Base-by-base conservation (phyloP, 2,888 invertebrate genomes). In the Epinotia bilunana region DNA sequence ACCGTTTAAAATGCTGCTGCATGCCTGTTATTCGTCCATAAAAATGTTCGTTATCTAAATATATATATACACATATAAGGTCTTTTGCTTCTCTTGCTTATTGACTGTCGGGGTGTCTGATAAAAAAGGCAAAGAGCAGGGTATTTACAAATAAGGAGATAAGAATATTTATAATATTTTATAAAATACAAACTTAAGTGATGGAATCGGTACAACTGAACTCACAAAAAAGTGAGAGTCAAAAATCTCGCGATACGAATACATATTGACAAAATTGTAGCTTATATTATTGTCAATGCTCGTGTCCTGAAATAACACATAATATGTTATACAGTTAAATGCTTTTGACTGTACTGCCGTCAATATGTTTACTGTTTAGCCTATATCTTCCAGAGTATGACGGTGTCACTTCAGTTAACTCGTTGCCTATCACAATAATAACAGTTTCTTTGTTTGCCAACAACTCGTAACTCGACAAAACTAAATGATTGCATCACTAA, bases 361-460 rank as follows among this genome's bases (percentile, higher is more conserved):
- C 65, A 20, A 39, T 67, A 65, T 61, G 23, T 65, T 61, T 67
- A 16, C 61, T 61, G 23, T 65, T 61, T 67, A 16, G 20, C 61
- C n/a, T 23, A 49, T 55, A 20, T 2, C 65, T 57, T 58, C 57
- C 57, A 61, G 75, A 72, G 75, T 67, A 55, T 71, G 67, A 72
- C 75, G 55, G 57, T 18, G 65, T 65, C 61, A 72, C 62, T 65
- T 43, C 60, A 55, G 16, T 39, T 46, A 61, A 61, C 33, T 60
- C 18, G 43, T 70, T 63, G 39, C 65, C 61, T 72, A 75, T 72
- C 75, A 75, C 60, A 72, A 61, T 75, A 74, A 74, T 63, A 73
- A 68, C 64, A 74, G 63, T 65, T 71, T 43, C 60, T 74, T 75
- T 75, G 75, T 75, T 75, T 75, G 65, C 53, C 71, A 71, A 67